Evolutionary conservation across 2,888 invertebrate species (phyloP), one percentile per base, ranked within the genome.

Genomic region (Hydriomena furcata): DNA sequence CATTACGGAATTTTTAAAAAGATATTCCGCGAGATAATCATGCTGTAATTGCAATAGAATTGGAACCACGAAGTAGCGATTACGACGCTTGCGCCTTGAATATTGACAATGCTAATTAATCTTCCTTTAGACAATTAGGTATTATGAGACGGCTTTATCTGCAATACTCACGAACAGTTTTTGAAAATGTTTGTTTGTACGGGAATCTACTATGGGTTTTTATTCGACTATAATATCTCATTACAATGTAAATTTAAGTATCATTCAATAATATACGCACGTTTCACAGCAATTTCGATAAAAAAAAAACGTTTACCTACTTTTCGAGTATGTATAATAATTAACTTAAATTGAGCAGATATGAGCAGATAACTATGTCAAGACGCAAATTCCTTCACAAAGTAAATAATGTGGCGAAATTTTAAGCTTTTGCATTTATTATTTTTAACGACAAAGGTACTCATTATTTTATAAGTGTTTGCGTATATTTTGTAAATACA

Each of bases 31-130:
- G 55, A 62, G 51, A 63, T 55, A 71, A 66, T 60, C 61, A 58
- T 63, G 58, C 61, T 54, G 65, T 71, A 61, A 67, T 69, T 71
- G 61, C 61, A 62, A 63, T 61, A 67, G 63, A 65, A 66, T 71
- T 65, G 61, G 60, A 70, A 65, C 67, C 65, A 70, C 70, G 66
- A 73, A 60, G 69, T 75, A 77, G 77, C 64, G 65, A 71, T 78
- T 73, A 71, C 68, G 63, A 65, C 60, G 68, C 59, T 50, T 37
- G 38, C 49, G 66, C 73, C 73, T 78, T 82, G 82, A 81, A 83
- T 84, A 81, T 80, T 82, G 68, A 84, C 82, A 83, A 84, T 84
- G 63, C 71, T 73, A 76, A 85, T 84, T 82, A 79, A 69, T 77
- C 65, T 71, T 68, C 60, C 63, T 50, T 56, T 60, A 71, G 64